Conservation (phyloP, 2,113 vertebrate species). For the Planiliza haematocheilus region DNA sequence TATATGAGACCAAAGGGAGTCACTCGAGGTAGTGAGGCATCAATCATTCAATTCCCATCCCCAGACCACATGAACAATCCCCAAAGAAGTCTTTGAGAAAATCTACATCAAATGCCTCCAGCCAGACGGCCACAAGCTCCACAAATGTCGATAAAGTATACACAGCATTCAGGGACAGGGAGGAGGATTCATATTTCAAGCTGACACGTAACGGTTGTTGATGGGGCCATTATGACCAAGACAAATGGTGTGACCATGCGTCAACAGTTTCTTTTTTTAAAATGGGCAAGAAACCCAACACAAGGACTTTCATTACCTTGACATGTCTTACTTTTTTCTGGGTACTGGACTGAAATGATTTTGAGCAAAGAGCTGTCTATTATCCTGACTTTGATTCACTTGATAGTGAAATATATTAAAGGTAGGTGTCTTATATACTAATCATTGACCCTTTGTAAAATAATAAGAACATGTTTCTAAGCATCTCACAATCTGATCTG, state of each 20-base stretch:
- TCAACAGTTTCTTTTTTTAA: conserved; percentile 47
- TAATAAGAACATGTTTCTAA: too few relatives aligned
- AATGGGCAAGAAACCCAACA: conserved; percentile 26
- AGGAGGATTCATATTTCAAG: conserved; percentile 77
- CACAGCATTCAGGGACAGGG: conserved; percentile 67
- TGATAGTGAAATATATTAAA: background rate
- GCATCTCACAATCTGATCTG: too few relatives aligned
- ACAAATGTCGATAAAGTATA: conserved; percentile 63
- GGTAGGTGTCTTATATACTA: background rate
- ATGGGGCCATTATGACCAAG: conserved; percentile 68
- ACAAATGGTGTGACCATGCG: conserved; percentile 68
- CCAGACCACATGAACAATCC: conserved; percentile 43
- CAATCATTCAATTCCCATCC: conserved; percentile 67
- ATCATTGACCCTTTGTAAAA: background rate
- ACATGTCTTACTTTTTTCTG: conserved; percentile 2
- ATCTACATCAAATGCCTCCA: conserved; percentile 65
- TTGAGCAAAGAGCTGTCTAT: background rate
- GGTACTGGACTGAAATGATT: background rate
- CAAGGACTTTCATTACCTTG: conserved; percentile 36
- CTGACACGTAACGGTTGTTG: conserved; percentile 65
- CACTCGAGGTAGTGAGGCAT: conserved; percentile 45
- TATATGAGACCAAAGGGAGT: conserved; percentile 63
- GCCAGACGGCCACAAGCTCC: conserved; percentile 45
- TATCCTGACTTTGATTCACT: background rate
- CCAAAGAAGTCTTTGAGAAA: conserved; percentile 53